Evolutionary conservation across 2,888 invertebrate species (phyloP), one percentile per base, ranked within the genome.

Genomic region (Tenthredo amoena): DNA sequence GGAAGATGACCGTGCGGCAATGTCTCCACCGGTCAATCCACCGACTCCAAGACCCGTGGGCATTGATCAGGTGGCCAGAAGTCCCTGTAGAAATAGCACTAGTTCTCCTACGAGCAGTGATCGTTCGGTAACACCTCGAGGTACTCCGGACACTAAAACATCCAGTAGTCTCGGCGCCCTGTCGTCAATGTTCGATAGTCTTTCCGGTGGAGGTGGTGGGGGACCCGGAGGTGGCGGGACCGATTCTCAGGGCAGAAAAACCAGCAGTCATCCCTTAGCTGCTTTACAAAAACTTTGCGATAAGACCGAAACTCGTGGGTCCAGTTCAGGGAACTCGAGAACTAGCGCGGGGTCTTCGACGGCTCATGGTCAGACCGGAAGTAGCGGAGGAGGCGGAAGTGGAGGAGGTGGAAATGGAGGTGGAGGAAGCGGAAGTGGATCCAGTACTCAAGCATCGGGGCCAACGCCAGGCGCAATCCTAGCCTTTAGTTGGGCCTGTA

Each of bases 261-360:
- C 96, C 15, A 96, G 96, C 86, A 97, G 98, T 90, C 98, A 99
- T 94, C 99, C 99, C 7, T 94, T 99, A 89, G 98, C 99, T 31
- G 99, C 99, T 1, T 94, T 99, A 85, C 99, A 99, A 93, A 99
- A 99, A 93, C 96, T 99, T 40, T 98, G 99, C 94, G 99, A 99
- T 93, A 99, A 98, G 94, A 98, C 98, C 88, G 98, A 98, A 94
- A 97, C 96, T 26, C 96, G 96, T 88, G 96, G 96, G 47, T 94
- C 95, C 55, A 87, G 89, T 68, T 89, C 89, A 21, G 88, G 90
- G 74, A 88, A 91, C 18, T 88, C 92, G 84, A 88, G 91, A 40
- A 88, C 88, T 31, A 87, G 90, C 65, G 87, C 89, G 43, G 88
- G 91, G 31, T 94, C 94, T 87, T 94, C 94, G 86, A 89, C 92